Percentiles rank a stretch among this genome's conserved stretches.
These are phyloP conservation scores for Colius striatus DNA, from an alignment of 2,113 vertebrate genomes.

Conservation along the genomic window DNA sequence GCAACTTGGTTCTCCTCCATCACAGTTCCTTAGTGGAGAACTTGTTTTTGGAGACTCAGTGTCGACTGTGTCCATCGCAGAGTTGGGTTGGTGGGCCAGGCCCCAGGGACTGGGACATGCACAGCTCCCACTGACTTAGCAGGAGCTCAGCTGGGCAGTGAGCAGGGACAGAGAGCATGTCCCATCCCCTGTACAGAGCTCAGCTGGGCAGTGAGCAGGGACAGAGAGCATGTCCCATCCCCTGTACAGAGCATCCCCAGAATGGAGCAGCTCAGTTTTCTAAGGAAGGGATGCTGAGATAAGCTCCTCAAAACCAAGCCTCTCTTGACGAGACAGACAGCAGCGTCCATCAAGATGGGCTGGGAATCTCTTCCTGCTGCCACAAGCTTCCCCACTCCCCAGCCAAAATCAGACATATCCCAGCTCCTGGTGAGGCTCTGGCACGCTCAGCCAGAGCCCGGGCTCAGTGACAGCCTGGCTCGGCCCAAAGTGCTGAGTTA, in stretches of 20 bases:
- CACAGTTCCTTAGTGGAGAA: not conserved
- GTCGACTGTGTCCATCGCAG: fast-evolving
- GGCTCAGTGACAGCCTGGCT: not conserved
- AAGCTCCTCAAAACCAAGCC: not conserved
- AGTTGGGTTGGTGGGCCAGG: not conserved
- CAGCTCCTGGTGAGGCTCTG: not conserved
- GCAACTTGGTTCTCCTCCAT: not conserved
- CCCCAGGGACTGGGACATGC: not conserved
- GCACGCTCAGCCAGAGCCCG: not conserved
- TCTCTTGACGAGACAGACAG: not conserved
- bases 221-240: not conserved
- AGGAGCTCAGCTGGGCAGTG: not conserved
- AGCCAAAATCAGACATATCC: not conserved
- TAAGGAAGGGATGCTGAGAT: not conserved
- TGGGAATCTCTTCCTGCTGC: not conserved
- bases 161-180: not conserved
- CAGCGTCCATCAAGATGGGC: not conserved
- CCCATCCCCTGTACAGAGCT: not conserved
- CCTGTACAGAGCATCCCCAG: fast-evolving
- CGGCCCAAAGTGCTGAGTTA: not conserved
- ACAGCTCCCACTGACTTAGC: not conserved
- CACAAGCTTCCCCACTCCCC: not conserved
- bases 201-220: not conserved
- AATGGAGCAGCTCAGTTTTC: fast-evolving
- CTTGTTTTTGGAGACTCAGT: not conserved